Evolutionary conservation across 2,797 vertebrate genomes (phyloP).

Genomic region (Antrozous pallidus): DNA sequence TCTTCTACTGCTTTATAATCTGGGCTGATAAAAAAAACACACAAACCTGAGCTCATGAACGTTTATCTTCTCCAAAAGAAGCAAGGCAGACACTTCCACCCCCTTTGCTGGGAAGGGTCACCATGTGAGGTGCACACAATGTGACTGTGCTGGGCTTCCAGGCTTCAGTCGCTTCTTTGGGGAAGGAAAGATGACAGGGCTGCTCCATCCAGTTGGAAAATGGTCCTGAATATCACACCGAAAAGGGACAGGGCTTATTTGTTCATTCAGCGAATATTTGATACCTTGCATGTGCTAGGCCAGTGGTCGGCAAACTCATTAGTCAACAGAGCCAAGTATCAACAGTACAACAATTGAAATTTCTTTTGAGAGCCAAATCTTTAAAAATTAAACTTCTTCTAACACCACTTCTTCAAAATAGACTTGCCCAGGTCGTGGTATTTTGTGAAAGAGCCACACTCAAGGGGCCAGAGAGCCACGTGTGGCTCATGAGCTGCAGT

Average conservation of each 20-base stretch:
- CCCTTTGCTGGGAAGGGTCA: background rate
- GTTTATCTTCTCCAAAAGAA: background rate
- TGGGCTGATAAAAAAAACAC: background rate
- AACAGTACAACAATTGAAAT: too few relatives aligned
- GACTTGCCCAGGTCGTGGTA: too few relatives aligned
- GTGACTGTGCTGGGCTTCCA: background rate
- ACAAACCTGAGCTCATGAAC: background rate
- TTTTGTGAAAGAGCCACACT: too few relatives aligned
- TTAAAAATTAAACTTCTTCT: too few relatives aligned
- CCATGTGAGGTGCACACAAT: background rate
- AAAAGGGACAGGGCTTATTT: background rate
- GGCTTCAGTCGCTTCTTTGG: background rate
- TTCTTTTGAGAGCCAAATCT: too few relatives aligned
- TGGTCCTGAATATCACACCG: background rate
- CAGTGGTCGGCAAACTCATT: too few relatives aligned
- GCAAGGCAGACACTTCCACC: background rate
- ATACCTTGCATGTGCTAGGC: background rate
- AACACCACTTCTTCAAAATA: too few relatives aligned
- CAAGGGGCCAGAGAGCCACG: too few relatives aligned
- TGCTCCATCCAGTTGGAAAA: background rate
- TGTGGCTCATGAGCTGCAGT: too few relatives aligned
- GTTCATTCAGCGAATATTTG: background rate
- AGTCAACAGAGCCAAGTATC: too few relatives aligned
- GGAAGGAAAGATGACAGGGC: background rate
- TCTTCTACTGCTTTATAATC: slow-evolving; percentile 8